Percentiles rank a stretch among this genome's conserved stretches.
phyloP scores from a whole-genome alignment of 2,888 invertebrate species.

The Ichneumon xanthorius region DNA sequence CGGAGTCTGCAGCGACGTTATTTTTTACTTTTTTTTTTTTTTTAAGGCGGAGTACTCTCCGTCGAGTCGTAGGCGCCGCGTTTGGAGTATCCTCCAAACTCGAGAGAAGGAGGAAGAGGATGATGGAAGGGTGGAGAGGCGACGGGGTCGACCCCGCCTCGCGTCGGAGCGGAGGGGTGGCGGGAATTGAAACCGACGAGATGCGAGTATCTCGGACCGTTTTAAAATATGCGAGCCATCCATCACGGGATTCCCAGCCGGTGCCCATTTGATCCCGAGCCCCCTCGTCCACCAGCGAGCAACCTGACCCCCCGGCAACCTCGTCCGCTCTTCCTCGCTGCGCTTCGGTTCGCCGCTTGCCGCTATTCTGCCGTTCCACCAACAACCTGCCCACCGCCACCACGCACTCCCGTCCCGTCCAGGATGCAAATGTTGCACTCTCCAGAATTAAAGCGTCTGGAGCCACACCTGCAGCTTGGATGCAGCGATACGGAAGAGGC shows the following conservation, averaged over 20 bases:
- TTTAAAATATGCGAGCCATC: conserved; percentile 72
- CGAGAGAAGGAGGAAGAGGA: conserved; percentile 26
- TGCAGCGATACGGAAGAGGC: conserved; percentile 71
- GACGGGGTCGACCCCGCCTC: conserved; percentile 26
- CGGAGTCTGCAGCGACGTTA: conserved; percentile 32
- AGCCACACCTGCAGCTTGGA: conserved; percentile 72
- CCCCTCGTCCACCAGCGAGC: conserved; percentile 52
- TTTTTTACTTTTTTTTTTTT: conserved; percentile 17
- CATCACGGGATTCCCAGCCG: conserved; percentile 70
- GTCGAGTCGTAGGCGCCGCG: conserved; percentile 17
- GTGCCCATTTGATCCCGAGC: conserved; percentile 70
- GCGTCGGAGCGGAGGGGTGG: conserved; percentile 26
- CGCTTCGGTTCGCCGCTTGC: conserved; percentile 39
- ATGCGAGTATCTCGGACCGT: conserved; percentile 63
- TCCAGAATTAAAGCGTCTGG: conserved; percentile 82
- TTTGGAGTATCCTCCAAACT: conserved; percentile 31
- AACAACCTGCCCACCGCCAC: conserved; percentile 56
- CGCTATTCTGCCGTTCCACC: conserved; percentile 39
- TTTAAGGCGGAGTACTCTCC: conserved; percentile 34
- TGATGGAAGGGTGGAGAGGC: conserved; percentile 5
- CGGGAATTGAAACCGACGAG: conserved; percentile 68
- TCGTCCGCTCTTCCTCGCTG: conserved; percentile 35
- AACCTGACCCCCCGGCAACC: conserved; percentile 44
- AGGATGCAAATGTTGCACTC: conserved; percentile 84
- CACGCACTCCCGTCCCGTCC: conserved; percentile 50